These are phyloP conservation scores for Centruroides vittatus DNA, from an alignment of 1,140 invertebrate genomes.

Conservation along the genomic window DNA sequence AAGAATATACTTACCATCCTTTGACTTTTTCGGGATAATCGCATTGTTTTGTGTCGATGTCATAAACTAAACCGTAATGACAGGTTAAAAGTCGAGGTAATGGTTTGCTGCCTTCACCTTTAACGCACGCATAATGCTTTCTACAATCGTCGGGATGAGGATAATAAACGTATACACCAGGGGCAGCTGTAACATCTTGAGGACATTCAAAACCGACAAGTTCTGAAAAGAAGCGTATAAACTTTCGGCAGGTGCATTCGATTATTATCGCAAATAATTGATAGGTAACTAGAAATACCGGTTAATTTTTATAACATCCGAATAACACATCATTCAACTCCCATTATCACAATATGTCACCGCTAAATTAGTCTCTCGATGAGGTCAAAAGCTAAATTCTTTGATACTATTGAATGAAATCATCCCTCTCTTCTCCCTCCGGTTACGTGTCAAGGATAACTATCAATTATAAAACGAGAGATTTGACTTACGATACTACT, in stretches of 20 bases:
- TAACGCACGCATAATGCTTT: constrained; percentile 66
- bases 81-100: constrained; percentile 67
- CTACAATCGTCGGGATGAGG: constrained; percentile 66
- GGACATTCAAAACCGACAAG: constrained; percentile 55
- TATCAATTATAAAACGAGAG: neutral
- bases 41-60: constrained; percentile 62
- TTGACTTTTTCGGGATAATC: constrained; percentile 61
- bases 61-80: constrained; percentile 72
- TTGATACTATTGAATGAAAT: neutral
- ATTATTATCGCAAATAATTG: no score
- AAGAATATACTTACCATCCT: constrained; percentile 33
- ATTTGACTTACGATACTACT: neutral
- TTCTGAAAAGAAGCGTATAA: constrained; percentile 2
- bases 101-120: constrained; percentile 9
- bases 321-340: no score
- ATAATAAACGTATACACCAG: constrained; percentile 49
- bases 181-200: constrained; percentile 40
- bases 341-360: no score
- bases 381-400: no score
- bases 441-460: neutral
- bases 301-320: no score
- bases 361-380: no score
- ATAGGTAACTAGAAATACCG: no score
- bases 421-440: neutral
- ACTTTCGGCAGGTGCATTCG: no score